Evolutionary conservation across 2,113 vertebrate species (phyloP).

Genomic region (Nothobranchius kuhntae): DNA sequence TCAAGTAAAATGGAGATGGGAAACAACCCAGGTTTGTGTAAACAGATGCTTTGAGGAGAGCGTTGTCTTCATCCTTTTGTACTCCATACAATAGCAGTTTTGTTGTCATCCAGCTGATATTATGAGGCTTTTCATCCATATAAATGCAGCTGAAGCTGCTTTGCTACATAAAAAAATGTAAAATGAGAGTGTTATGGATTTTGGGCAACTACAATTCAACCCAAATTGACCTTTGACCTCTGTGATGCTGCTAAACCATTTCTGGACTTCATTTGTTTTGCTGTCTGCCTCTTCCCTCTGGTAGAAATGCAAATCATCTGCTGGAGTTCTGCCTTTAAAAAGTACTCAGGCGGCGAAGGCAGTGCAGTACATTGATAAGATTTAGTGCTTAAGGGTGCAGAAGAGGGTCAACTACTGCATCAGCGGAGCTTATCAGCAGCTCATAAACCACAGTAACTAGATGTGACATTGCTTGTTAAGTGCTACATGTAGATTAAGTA

Average conservation of each 20-base stretch:
- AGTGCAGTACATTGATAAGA: conserved; percentile 24
- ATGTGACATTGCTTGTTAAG: conserved; percentile 52
- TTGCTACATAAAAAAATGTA: conserved; percentile 2
- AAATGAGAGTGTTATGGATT: conserved; percentile 21
- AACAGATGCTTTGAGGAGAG: conserved; percentile 46
- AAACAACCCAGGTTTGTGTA: conserved; percentile 44
- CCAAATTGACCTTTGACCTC: conserved; percentile 28
- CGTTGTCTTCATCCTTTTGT: conserved; percentile 28
- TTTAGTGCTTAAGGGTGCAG: conserved; percentile 7
- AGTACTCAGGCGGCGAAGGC: conserved; percentile 10
- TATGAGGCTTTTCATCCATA: conserved; percentile 45
- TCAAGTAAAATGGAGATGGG: conserved; percentile 7
- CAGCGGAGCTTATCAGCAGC: conserved; percentile 49
- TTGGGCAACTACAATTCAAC: conserved; percentile 4
- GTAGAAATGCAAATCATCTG: background rate
- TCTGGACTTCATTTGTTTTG: conserved; percentile 3
- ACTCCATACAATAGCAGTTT: conserved; percentile 39
- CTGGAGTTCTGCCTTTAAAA: conserved; percentile 15
- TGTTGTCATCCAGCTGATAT: conserved; percentile 29
- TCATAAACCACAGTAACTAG: conserved; percentile 49
- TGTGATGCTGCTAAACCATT: background rate
- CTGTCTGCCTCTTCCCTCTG: background rate
- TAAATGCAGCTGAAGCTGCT: conserved; percentile 27
- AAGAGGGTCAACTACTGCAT: conserved; percentile 29
- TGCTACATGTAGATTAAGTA: conserved; percentile 51